These are phyloP conservation scores for Dynastes tityus DNA, from an alignment of 2,888 invertebrate species.

Conservation along the genomic window DNA sequence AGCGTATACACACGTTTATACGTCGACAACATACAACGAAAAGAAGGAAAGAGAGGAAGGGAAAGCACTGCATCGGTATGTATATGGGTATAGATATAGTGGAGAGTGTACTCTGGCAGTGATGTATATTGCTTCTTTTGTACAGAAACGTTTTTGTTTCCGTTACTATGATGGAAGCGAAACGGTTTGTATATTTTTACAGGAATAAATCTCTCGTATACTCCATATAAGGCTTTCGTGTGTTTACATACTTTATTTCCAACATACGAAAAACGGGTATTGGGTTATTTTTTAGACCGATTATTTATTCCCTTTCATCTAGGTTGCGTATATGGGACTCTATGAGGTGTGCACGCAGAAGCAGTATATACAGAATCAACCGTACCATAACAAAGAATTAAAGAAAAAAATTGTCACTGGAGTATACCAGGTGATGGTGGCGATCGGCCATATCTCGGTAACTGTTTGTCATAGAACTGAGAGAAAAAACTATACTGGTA, in stretches of 20 bases:
- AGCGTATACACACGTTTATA: neutral
- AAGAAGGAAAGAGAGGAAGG: slow-evolving; percentile 13
- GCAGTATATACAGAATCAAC: too few relatives aligned
- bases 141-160: slow-evolving; percentile 47
- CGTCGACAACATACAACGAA: neutral
- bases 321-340: neutral
- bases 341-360: neutral
- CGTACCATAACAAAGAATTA: too few relatives aligned
- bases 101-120: slow-evolving; percentile 33
- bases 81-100: slow-evolving; percentile 14
- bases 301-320: slow-evolving; percentile 23
- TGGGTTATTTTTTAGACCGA: slow-evolving; percentile 10
- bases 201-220: slow-evolving; percentile 46
- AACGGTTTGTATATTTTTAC: slow-evolving; percentile 47
- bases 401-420: too few relatives aligned
- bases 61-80: slow-evolving; percentile 25
- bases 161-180: slow-evolving; percentile 45
- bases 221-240: slow-evolving; percentile 42
- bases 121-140: slow-evolving; percentile 51
- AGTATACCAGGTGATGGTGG: too few relatives aligned
- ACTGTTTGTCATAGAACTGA: too few relatives aligned
- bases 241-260: slow-evolving; percentile 39
- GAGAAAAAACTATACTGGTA: too few relatives aligned
- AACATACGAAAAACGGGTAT: slow-evolving; percentile 14
- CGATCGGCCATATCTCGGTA: too few relatives aligned